A percentile compares a stretch with the other conserved stretches of the same genome.
Evolutionary conservation across 2,113 vertebrate species (phyloP).

Genomic region (Sterna hirundo): DNA sequence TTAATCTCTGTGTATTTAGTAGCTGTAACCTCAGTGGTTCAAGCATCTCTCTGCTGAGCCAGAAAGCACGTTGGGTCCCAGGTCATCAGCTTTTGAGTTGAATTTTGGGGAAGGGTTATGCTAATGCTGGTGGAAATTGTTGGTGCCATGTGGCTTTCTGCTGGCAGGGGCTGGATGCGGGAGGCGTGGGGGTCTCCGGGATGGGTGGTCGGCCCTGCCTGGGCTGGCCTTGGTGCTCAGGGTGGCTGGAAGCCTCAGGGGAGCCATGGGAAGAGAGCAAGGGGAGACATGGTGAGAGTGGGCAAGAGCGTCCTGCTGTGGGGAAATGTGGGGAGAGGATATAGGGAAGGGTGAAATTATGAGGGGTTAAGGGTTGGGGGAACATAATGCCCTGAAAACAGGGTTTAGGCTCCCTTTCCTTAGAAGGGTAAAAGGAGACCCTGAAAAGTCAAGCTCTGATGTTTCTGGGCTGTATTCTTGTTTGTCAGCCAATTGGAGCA

Average conservation of each 20-base stretch:
- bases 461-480: neutral
- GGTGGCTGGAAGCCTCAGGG: rapidly evolving
- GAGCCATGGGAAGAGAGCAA: neutral
- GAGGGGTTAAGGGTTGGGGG: neutral
- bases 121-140: neutral
- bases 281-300: neutral
- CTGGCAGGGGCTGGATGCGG: neutral
- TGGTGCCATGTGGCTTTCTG: neutral
- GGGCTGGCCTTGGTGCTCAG: neutral
- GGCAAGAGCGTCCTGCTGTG: neutral
- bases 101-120: neutral
- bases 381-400: neutral
- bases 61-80: neutral
- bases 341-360: neutral
- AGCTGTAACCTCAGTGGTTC: neutral
- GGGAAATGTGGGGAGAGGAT: neutral
- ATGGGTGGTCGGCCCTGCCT: neutral
- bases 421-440: neutral
- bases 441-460: neutral
- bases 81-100: neutral
- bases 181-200: too few species aligned
- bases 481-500: neutral
- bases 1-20: neutral
- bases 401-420: neutral
- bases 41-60: neutral